Percentiles rank a stretch among this genome's conserved stretches.
phyloP scores from a whole-genome alignment of 2,888 invertebrate species.

The Yponomeuta plumbellus region DNA sequence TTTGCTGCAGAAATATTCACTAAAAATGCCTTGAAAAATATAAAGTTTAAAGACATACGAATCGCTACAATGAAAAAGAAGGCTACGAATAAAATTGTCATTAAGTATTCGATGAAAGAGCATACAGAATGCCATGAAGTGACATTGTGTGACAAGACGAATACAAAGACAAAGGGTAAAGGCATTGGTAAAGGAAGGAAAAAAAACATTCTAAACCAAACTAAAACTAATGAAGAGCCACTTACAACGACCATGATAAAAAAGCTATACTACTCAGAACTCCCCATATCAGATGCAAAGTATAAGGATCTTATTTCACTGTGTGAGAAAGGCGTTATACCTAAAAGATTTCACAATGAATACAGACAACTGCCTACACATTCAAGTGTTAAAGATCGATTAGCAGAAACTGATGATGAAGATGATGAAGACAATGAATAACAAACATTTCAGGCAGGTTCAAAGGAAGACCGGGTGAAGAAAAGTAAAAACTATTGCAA shows the following conservation, averaged over 20 bases:
- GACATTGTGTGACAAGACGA: neutral
- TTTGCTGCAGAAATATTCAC: conserved; percentile 12
- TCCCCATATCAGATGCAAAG: neutral
- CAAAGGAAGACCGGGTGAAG: too few relatives aligned
- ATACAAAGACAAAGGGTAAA: neutral
- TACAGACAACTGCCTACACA: neutral
- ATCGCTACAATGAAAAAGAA: conserved; percentile 2
- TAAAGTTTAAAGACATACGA: conserved; percentile 4
- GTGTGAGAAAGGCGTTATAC: neutral
- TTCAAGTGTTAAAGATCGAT: neutral
- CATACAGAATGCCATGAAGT: neutral
- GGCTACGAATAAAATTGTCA: neutral
- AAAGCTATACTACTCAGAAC: neutral
- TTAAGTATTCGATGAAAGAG: conserved; percentile 5
- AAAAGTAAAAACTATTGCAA: too few relatives aligned
- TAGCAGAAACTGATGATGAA: conserved; percentile 3
- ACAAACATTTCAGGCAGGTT: neutral
- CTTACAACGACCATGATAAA: neutral
- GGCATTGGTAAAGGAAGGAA: neutral
- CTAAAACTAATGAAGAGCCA: neutral
- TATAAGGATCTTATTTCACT: conserved; percentile 5
- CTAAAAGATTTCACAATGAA: conserved; percentile 6
- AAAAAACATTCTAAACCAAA: neutral
- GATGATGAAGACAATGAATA: neutral
- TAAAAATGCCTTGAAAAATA: neutral